phyloP scores from a whole-genome alignment of 2,113 vertebrate genomes.

The Beaufortia kweichowensis region DNA sequence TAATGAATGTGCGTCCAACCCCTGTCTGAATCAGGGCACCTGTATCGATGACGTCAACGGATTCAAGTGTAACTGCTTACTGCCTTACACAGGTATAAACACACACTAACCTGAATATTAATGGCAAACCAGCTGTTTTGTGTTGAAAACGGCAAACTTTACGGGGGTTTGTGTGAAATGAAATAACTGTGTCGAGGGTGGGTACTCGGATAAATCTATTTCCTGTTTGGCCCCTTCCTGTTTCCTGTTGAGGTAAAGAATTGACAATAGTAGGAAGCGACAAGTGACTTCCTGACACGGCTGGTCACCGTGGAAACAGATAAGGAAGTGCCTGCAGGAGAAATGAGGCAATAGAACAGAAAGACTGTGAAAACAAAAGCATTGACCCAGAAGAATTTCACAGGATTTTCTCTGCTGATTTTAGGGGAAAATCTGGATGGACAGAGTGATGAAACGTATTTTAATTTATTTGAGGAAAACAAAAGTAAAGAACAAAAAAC shows the following conservation, averaged over 20 bases:
- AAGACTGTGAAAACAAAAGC: background rate
- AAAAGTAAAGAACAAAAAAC: too few relatives aligned
- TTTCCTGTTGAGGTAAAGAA: slow-evolving; percentile 70
- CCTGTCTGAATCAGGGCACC: slow-evolving; percentile 92
- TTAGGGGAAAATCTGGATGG: background rate
- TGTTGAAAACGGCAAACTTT: background rate
- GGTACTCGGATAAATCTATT: slow-evolving; percentile 73
- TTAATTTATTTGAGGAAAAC: too few relatives aligned
- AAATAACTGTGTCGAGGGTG: slow-evolving; percentile 63
- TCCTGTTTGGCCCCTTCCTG: slow-evolving; percentile 86
- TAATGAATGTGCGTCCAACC: slow-evolving; percentile 95
- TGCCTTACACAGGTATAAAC: slow-evolving; percentile 92
- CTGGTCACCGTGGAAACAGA: slow-evolving; percentile 81
- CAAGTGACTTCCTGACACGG: slow-evolving; percentile 80
- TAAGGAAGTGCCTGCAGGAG: slow-evolving; percentile 71
- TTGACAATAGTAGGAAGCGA: slow-evolving; percentile 89
- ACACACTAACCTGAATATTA: background rate
- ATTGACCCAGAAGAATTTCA: background rate
- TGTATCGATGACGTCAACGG: slow-evolving; percentile 92
- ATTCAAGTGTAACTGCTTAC: slow-evolving; percentile 92
- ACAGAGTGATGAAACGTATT: too few relatives aligned
- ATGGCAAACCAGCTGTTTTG: background rate
- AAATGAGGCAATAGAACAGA: slow-evolving; percentile 1
- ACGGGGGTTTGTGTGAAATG: background rate
- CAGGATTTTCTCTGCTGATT: background rate